Conservation (phyloP, 2,888 invertebrate species). For the Patella depressa region DNA sequence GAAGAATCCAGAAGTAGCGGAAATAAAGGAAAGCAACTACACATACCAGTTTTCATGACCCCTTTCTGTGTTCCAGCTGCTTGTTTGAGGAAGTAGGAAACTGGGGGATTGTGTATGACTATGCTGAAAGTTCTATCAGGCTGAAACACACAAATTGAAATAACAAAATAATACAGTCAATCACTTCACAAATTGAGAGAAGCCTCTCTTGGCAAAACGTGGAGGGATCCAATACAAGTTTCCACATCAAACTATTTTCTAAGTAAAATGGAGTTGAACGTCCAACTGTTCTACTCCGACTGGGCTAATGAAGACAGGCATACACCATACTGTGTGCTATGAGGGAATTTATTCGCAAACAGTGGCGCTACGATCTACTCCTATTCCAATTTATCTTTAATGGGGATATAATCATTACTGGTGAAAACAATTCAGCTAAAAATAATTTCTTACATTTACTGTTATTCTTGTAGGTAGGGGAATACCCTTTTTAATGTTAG, state of each 20-base stretch:
- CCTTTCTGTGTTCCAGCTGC: conserved; percentile 93
- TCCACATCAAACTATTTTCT: neutral
- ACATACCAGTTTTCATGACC: conserved; percentile 70
- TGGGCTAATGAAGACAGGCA: no score
- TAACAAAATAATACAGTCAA: neutral
- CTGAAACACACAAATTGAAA: conserved; percentile 52
- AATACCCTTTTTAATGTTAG: conserved; percentile 82
- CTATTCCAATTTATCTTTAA: neutral
- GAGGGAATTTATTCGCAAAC: no score
- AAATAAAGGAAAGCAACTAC: no score
- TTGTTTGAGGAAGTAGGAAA: conserved; percentile 89
- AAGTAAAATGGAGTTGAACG: neutral
- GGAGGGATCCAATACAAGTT: neutral
- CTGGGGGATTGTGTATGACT: conserved; percentile 88
- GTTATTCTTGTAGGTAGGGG: conserved; percentile 88
- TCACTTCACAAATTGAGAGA: neutral
- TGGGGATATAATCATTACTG: no score
- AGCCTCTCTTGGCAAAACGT: neutral
- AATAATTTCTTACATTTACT: conserved; percentile 75
- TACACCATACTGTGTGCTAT: no score
- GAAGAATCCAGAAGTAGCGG: no score
- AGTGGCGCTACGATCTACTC: no score
- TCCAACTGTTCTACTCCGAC: no score
- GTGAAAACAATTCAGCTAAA: no score
- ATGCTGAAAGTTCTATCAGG: conserved; percentile 89